These are phyloP conservation scores for Eupithecia insigniata DNA, from an alignment of 2,888 invertebrate species.

Conservation along the genomic window DNA sequence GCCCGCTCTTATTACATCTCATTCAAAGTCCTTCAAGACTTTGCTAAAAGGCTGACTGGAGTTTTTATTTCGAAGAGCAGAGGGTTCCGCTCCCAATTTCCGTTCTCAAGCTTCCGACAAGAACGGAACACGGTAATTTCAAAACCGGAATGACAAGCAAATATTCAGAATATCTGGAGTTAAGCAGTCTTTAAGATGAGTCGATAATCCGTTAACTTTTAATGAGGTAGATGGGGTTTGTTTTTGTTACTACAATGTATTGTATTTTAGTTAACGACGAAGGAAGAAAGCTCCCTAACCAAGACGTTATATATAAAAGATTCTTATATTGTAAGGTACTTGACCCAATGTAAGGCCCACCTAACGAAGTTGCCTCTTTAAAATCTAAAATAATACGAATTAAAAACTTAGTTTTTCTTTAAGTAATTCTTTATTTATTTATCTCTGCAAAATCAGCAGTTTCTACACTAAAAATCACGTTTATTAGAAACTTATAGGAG, in stretches of 20 bases:
- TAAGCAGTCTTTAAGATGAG: neutral
- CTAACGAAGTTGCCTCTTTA: too few relatives aligned
- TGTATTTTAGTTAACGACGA: neutral
- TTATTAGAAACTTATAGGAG: too few relatives aligned
- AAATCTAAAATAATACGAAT: too few relatives aligned
- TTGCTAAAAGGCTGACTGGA: constrained; percentile 13
- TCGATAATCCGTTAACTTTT: neutral
- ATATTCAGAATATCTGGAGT: neutral
- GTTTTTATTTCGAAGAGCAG: constrained; percentile 20
- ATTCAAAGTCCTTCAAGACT: neutral
- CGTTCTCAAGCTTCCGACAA: constrained; percentile 27
- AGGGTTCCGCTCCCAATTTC: constrained; percentile 32
- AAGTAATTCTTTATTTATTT: too few relatives aligned
- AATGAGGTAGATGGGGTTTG: neutral
- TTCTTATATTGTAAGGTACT: too few relatives aligned
- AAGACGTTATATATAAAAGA: too few relatives aligned
- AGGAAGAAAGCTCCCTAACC: neutral
- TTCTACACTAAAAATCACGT: too few relatives aligned
- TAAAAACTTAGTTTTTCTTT: too few relatives aligned
- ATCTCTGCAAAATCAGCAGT: too few relatives aligned
- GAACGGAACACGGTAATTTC: constrained; percentile 8
- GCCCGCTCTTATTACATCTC: neutral
- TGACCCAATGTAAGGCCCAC: too few relatives aligned
- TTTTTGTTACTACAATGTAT: neutral
- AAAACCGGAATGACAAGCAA: constrained; percentile 1